Percentiles rank a stretch among this genome's conserved stretches.
These are phyloP conservation scores for Theonella swinhoei DNA, from an alignment of 37 sponge, comb jelly and placozoan genomes.

Conservation along the genomic window DNA sequence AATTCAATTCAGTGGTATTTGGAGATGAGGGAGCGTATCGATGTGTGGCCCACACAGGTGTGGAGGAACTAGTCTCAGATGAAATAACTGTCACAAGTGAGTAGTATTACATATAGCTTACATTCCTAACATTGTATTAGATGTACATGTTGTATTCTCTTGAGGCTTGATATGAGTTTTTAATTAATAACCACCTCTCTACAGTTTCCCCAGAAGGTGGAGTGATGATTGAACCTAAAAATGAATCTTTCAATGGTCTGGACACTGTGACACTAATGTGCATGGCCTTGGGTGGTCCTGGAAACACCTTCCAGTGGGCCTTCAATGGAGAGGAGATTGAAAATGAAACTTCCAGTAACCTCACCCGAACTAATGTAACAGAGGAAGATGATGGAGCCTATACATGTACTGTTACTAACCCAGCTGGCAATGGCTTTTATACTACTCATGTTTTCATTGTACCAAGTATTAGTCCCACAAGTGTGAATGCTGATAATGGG, in stretches of 20 bases:
- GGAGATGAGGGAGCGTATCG: conserved; percentile 50
- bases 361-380: too few relatives aligned
- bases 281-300: conserved; percentile 39
- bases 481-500: too few relatives aligned
- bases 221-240: too few relatives aligned
- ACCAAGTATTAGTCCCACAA: too few relatives aligned
- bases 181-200: background rate
- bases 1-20: conserved; percentile 10
- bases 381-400: too few relatives aligned
- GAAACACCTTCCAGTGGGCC: conserved; percentile 15
- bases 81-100: background rate
- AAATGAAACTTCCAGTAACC: background rate
- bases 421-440: too few relatives aligned
- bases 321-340: background rate
- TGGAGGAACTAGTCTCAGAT: background rate
- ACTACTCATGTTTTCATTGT: too few relatives aligned
- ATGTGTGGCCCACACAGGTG: conserved; percentile 35
- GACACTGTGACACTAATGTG: conserved; percentile 19
- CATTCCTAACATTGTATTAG: background rate
- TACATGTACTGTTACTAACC: too few relatives aligned
- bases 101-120: background rate
- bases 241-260: background rate
- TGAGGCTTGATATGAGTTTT: background rate
- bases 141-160: background rate
- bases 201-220: too few relatives aligned